phyloP scores from a whole-genome alignment of 2,888 invertebrate species.

The Thereva unica region DNA sequence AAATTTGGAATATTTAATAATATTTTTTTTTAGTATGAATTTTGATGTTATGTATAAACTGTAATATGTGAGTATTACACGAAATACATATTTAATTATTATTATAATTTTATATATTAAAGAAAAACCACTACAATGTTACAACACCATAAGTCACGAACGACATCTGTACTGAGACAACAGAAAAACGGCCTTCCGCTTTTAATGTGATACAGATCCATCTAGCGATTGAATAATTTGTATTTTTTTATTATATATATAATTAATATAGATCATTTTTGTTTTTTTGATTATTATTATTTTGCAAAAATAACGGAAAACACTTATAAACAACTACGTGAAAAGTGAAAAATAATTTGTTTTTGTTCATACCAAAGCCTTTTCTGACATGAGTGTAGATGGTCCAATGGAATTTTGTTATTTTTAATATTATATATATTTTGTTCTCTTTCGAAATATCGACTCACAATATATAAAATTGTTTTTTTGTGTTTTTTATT shows the following conservation, averaged over 20 bases:
- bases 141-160: slow-evolving; percentile 42
- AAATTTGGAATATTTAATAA: not conserved
- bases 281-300: no score
- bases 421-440: no score
- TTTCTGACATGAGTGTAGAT: no score
- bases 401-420: no score
- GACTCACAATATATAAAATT: not conserved
- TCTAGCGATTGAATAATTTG: no score
- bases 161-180: slow-evolving; percentile 42
- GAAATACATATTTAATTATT: slow-evolving; percentile 21
- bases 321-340: not conserved
- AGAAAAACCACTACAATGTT: slow-evolving; percentile 21
- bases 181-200: slow-evolving; percentile 31
- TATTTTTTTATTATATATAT: no score
- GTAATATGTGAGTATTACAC: slow-evolving; percentile 10
- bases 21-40: not conserved
- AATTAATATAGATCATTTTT: no score
- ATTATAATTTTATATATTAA: no score
- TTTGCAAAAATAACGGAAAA: not conserved
- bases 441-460: no score
- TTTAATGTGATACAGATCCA: slow-evolving; percentile 43
- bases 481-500: not conserved
- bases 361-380: no score
- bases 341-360: not conserved
- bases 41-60: slow-evolving; percentile 11